Conservation (phyloP, 2,888 invertebrate genomes). For the Teleiodes luculella region DNA sequence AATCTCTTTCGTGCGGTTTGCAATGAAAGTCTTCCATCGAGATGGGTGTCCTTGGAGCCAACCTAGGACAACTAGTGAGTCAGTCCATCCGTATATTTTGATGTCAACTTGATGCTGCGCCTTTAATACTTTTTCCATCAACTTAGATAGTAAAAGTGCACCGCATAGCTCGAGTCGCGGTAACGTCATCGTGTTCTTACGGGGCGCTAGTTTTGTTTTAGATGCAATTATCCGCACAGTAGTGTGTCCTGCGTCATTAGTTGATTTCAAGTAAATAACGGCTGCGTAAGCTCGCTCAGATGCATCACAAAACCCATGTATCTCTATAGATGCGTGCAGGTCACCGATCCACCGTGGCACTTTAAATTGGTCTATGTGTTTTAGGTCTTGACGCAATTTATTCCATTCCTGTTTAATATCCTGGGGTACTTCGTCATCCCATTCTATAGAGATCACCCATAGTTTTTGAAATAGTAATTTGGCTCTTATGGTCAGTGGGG, state of each 20-base stretch:
- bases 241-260: neutral
- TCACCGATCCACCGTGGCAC: neutral
- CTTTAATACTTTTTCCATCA: neutral
- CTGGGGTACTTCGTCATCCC: neutral
- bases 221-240: neutral
- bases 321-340: neutral
- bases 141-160: neutral
- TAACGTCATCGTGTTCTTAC: neutral
- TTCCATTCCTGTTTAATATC: neutral
- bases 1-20: neutral
- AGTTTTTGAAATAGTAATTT: neutral
- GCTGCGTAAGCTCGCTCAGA: neutral
- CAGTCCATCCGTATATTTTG: neutral
- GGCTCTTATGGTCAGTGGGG: neutral
- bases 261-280: neutral
- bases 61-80: neutral
- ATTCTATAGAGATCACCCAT: neutral
- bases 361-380: neutral
- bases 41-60: neutral
- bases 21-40: neutral
- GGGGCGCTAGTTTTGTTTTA: slow-evolving; percentile 3
- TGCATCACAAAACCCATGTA: neutral
- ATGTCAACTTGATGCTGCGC: too few species aligned
- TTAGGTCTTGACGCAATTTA: neutral
- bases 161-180: neutral